phyloP scores from a whole-genome alignment of 2,888 invertebrate genomes.

The Thera obeliscata region DNA sequence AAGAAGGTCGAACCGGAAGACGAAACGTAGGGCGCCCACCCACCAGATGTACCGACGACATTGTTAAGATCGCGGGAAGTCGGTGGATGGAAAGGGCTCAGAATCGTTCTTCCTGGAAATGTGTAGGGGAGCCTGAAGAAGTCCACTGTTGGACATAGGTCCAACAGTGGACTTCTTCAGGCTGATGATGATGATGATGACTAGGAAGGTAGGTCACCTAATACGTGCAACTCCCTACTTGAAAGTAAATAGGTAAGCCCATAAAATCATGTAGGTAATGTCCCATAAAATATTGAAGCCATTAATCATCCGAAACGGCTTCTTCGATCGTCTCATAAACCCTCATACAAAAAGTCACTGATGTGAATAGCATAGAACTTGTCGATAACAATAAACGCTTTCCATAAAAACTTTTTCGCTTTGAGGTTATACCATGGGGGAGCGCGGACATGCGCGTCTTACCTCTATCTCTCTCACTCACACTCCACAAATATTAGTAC shows the following conservation, averaged over 20 bases:
- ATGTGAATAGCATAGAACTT: constrained; percentile 54
- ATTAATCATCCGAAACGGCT: constrained; percentile 43
- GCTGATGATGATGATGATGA: too few species aligned
- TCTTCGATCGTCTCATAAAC: constrained; percentile 49
- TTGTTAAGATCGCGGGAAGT: too few species aligned
- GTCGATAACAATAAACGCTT: constrained; percentile 62
- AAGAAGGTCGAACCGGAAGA: too few species aligned
- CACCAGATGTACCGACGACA: too few species aligned
- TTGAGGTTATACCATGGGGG: constrained; percentile 56
- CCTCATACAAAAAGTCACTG: constrained; percentile 51
- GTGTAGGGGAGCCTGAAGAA: too few species aligned
- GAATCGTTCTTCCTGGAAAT: too few species aligned
- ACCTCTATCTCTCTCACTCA: constrained; percentile 49
- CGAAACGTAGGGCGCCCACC: too few species aligned
- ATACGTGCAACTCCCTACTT: not conserved
- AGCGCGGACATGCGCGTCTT: constrained; percentile 67
- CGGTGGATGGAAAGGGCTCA: too few species aligned
- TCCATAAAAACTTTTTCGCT: constrained; percentile 62
- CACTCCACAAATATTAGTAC: constrained; percentile 39
- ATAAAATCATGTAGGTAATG: not conserved
- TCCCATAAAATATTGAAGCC: constrained; percentile 28
- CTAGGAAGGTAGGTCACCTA: too few species aligned
- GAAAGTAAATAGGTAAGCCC: not conserved
- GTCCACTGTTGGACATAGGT: too few species aligned
- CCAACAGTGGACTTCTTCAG: too few species aligned